Evolutionary conservation across 1,140 invertebrate genomes (phyloP), one percentile per base, ranked within the genome.

Genomic region (Magallana gigas): DNA sequence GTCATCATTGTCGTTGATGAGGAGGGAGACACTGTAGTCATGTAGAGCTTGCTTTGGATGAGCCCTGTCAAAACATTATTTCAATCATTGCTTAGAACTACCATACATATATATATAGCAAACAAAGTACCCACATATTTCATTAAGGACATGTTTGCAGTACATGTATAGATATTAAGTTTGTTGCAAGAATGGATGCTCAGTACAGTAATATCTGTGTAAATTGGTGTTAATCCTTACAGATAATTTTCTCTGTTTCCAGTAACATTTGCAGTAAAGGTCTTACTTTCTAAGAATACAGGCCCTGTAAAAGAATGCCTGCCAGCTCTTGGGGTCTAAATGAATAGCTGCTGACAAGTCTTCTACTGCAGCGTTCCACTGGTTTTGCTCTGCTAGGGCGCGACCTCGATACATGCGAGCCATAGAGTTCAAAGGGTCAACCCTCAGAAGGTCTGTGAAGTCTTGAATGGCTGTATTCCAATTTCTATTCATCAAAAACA

Each of bases 11-110:
- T 94, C 93, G 85, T 94, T 92, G 9, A 95, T 92, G 14, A 95
- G 68, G 58, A 95, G 87, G 2, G 94, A 95, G 18, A 95, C 91
- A 90, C 94, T 95, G 89, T 92, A 94, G 89, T 95, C 94, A 88
- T 93, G 93, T 60, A 95, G 90, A 2, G 94, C 93, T 62, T 92
- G 88, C 85, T 92, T 93, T 11, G 94, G 93, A 89, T 95, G 91
- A 59, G 91, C 89, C 89, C 93, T 95, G 84, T 58, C 84, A 12
- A 85, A 89, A 88, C 12, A 80, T 80, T 12, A 80, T 8, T 14
- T 2, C 0, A 56, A 23, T 0, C 1, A 80, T 56, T 80, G 8
- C 36, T 48, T 2, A 0, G 36, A 48, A 48, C 36, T 48, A 0
- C 36, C 36, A 4, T 36, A 23, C 23, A 23, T 23, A 0, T 23